Conservation (phyloP, 2,888 invertebrate species). For the Neoaliturus tenellus region DNA sequence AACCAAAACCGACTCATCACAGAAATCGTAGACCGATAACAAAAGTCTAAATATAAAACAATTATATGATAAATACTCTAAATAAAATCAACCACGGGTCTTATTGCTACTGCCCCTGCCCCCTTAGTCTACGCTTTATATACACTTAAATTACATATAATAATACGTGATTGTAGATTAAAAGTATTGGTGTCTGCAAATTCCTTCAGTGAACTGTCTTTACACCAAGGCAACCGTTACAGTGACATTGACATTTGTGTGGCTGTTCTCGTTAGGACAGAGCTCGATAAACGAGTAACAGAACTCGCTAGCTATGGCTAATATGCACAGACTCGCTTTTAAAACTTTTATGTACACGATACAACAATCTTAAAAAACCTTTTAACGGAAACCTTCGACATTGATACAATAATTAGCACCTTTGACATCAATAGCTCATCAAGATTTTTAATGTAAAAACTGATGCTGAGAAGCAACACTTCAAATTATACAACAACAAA, state of each 20-base stretch:
- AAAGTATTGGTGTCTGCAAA: slow-evolving; percentile 3
- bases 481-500: background rate
- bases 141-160: slow-evolving; percentile 32
- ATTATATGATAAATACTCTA: slow-evolving; percentile 37
- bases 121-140: background rate
- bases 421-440: background rate
- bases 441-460: background rate
- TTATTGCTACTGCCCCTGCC: slow-evolving; percentile 1
- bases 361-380: background rate
- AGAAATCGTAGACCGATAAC: background rate
- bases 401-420: background rate
- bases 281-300: background rate
- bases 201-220: background rate
- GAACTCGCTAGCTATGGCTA: background rate
- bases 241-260: slow-evolving; percentile 10
- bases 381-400: background rate
- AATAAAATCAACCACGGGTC: slow-evolving; percentile 26
- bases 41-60: slow-evolving; percentile 20
- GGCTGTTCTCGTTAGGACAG: background rate
- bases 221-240: background rate
- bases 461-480: background rate
- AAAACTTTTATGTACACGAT: background rate
- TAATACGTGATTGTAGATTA: slow-evolving; percentile 31
- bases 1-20: slow-evolving; percentile 5
- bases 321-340: slow-evolving; percentile 5